phyloP scores from a whole-genome alignment of 2,113 vertebrate species.

The Megaceryle torquata region DNA sequence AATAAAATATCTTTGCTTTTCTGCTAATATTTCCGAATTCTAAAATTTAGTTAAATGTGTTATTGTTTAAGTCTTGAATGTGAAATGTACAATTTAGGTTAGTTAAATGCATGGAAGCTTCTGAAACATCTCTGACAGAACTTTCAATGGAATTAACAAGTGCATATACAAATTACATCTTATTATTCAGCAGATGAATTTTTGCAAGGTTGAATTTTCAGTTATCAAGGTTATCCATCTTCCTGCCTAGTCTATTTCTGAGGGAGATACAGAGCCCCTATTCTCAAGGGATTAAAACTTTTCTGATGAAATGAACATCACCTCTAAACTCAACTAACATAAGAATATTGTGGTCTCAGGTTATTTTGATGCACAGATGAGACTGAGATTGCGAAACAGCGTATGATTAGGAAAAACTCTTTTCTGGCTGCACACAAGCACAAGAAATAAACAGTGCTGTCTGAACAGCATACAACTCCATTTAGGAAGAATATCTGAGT shows the following conservation, averaged over 20 bases:
- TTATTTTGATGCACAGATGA: background rate
- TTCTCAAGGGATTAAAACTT: conserved; percentile 15
- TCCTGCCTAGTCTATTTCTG: background rate
- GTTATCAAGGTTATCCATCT: conserved; percentile 46
- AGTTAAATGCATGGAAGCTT: background rate
- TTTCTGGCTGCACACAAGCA: background rate
- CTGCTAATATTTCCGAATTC: background rate
- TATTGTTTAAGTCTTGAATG: background rate
- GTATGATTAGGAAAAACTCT: background rate
- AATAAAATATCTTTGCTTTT: background rate
- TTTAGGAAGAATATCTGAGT: background rate
- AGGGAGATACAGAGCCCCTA: background rate
- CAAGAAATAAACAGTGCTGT: background rate
- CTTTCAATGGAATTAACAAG: conserved; percentile 38
- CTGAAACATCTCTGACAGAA: background rate
- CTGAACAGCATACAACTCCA: background rate
- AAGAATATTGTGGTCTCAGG: background rate
- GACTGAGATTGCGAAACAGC: background rate
- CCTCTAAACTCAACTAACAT: background rate
- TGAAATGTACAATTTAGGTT: conserved; percentile 5
- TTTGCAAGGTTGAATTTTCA: conserved; percentile 51
- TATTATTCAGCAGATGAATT: conserved; percentile 45
- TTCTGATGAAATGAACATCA: background rate
- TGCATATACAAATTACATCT: conserved; percentile 19
- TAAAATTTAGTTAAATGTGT: background rate